Evolutionary conservation across 2,113 vertebrate genomes (phyloP), one percentile per base, ranked within the genome.

Genomic region (Pangasianodon hypophthalmus): DNA sequence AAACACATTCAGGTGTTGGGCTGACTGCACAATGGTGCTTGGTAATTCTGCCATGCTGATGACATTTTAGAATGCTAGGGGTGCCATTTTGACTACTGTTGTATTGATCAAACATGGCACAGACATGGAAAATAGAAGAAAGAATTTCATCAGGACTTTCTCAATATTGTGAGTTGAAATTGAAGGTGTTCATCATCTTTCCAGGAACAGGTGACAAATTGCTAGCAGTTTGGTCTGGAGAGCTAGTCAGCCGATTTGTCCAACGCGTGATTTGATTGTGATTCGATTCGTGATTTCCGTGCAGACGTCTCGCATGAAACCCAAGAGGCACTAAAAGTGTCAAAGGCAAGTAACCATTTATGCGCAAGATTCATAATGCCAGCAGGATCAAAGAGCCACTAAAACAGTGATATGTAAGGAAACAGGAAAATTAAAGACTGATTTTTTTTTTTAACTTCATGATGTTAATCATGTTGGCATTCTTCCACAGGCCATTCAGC

Each of bases 331-430:
- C 93, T 96, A 95, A 96, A 96, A 95, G 92, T 84, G 95, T 96
- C 95, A 89, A 92, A 83, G 32, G 88, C 50, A 91, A 91, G 92
- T 93, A 94, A 88, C 92, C 91, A 90, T 96, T 96, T 95, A 96
- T 81, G 95, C 90, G 93, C 94, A 95, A 93, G 92, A 95, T 95
- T 92, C 92, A 90, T 92, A 93, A 94, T 93, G 92, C 92, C 93
- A 90, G 91, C 87, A 69, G 90, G 95, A 95, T 96, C 95, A 96
- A 96, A 96, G 95, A 93, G 88, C 89, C 44, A 90, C 86, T 91
- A 91, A 93, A 91, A 92, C 77, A 91, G 90, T 89, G 91, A 93
- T 89, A 93, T 92, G 87, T 83, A 92, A 92, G 91, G 86, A 91
- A 92, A 90, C 89, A 92, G 93, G 90, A 93, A 87, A 91, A 92